A percentile compares a stretch with the other conserved stretches of the same genome.
These are phyloP conservation scores for Emydura subglobosa DNA, from an alignment of 2,113 vertebrate species.

Conservation along the genomic window DNA sequence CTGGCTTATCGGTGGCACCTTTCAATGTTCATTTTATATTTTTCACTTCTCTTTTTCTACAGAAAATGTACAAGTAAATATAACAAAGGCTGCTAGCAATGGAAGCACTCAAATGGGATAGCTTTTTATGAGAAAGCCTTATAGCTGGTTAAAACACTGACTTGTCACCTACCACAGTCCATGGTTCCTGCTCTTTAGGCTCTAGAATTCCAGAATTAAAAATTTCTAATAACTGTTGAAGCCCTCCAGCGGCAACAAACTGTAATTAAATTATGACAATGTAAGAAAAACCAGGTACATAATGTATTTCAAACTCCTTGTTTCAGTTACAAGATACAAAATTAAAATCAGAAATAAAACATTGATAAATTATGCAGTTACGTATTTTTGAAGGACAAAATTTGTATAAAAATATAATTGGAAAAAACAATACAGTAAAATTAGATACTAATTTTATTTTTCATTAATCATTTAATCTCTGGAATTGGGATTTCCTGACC, in stretches of 20 bases:
- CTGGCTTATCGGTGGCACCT: not conserved
- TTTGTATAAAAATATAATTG: not conserved
- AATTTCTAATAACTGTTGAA: constrained; percentile 96
- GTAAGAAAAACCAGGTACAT: constrained; percentile 36
- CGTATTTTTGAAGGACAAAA: not conserved
- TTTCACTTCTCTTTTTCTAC: not conserved
- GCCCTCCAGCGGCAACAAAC: constrained; percentile 98
- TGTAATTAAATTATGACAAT: constrained; percentile 69
- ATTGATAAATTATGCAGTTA: not conserved
- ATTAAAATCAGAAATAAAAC: not conserved
- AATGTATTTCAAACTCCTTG: not conserved
- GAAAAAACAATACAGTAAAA: not conserved
- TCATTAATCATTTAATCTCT: not conserved
- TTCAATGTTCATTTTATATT: not conserved
- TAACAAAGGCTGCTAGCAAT: not conserved
- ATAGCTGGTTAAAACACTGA: not conserved
- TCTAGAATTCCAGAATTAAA: constrained; percentile 97
- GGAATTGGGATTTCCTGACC: not conserved
- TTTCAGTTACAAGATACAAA: not conserved
- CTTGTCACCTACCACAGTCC: constrained; percentile 93
- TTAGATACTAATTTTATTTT: not conserved
- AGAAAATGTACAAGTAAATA: not conserved
- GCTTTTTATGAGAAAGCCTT: not conserved
- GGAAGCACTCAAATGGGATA: not conserved
- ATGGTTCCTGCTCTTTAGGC: constrained; percentile 96